phyloP scores from a whole-genome alignment of 2,113 vertebrate species.

The Centrocercus urophasianus region DNA sequence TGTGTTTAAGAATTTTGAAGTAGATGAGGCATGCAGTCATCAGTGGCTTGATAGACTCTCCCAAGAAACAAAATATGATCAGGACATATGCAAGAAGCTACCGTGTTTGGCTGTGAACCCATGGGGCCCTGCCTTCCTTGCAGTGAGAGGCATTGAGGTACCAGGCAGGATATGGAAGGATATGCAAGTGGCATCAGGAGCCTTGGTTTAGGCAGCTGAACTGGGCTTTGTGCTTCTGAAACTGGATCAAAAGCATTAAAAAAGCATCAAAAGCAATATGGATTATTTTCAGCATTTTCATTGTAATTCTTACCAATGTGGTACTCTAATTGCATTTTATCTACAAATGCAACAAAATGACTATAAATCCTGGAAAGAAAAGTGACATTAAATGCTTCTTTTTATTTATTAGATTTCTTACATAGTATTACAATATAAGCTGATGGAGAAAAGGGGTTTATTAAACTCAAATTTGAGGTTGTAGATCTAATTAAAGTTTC shows the following conservation, averaged over 20 bases:
- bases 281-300: background rate
- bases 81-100: background rate
- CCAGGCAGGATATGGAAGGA: background rate
- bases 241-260: background rate
- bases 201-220: background rate
- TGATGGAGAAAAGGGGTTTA: background rate
- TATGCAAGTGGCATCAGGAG: background rate
- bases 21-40: background rate
- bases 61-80: background rate
- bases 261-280: background rate
- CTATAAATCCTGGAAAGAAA: background rate
- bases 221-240: background rate
- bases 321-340: background rate
- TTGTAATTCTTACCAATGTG: background rate
- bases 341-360: background rate
- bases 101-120: background rate
- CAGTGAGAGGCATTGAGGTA: rapidly evolving
- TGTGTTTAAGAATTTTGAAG: background rate
- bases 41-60: background rate
- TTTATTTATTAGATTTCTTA: background rate
- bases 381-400: background rate
- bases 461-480: background rate
- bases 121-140: background rate
- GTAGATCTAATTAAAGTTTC: background rate
- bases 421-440: background rate